Base-by-base conservation (phyloP, 2,797 vertebrate genomes). In the Ispidina lecontei region DNA sequence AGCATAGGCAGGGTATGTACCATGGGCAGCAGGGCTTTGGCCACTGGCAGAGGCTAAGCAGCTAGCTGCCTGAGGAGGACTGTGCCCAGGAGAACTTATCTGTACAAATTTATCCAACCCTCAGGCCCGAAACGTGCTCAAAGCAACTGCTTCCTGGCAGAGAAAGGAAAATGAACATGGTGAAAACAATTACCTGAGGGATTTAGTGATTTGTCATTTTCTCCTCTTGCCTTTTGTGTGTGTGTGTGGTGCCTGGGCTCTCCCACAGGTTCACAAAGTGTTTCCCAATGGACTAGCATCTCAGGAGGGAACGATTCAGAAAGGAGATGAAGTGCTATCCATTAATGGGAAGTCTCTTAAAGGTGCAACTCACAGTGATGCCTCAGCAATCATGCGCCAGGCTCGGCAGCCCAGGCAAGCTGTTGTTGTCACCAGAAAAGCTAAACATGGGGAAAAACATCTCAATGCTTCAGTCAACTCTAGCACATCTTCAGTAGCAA, bases 251-350 rank as follows among this genome's bases (percentile, higher is more conserved):
- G 79, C 46, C 37, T 23, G 84, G 70, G 55, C n/a, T 79, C 62
- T 78, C 69, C 46, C 43, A 91, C 71, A 99, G 99, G 99, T 99
- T 60, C 99, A 99, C 96, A 98, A 95, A 55, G 98, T 99, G 73
- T 99, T 99, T 93, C 97, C 98, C 31, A 97, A 95, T 0, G 99
- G 99, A 25, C 95, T 99, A 91, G 99, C 98, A 4, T 98, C 97
- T 80, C 98, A 99, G 96, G 99, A 99, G 95, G 99, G 99, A n/a
- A 99, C 99, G 23, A 99, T 99, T 62, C 98, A 98, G 96, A 99
- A 98, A 96, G 99, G 99, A 65, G 98, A 98, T 3, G 98, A 99
- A 96, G 98, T 99, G 7, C 91, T 99, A 74, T 99, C 99, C 19
- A 98, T 99, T 88, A 99, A 99, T 2, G 99, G 99, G 22, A 98